Percentiles rank a stretch among this genome's conserved stretches.
phyloP scores from a whole-genome alignment of 1,140 invertebrate genomes.

The Magallana gigas region DNA sequence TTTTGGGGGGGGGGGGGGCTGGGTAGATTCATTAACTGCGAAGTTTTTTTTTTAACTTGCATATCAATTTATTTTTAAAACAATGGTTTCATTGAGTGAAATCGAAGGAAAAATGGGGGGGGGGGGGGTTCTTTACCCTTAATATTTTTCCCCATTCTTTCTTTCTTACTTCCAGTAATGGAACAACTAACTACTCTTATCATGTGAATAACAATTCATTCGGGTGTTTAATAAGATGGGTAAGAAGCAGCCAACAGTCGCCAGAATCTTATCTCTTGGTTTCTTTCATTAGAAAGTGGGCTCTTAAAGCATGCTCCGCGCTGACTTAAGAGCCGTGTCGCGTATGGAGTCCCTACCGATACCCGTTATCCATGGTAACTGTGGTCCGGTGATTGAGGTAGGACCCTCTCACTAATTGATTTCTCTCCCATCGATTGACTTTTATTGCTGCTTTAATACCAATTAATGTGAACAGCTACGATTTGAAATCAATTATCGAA shows the following conservation, averaged over 20 bases:
- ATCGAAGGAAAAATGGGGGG: no score
- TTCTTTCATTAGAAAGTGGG: background rate
- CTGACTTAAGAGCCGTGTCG: background rate
- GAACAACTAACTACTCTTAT: background rate
- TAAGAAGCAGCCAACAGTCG: no score
- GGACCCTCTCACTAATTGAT: conserved; percentile 10
- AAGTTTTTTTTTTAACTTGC: no score
- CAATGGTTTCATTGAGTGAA: no score
- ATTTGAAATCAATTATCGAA: conserved; percentile 20
- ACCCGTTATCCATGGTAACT: background rate
- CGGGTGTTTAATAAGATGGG: background rate
- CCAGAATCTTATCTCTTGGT: background rate
- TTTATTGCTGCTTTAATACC: conserved; percentile 29
- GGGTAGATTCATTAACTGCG: no score
- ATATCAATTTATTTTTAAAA: no score
- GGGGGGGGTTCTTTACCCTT: no score
- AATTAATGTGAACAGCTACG: conserved; percentile 12
- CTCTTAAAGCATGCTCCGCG: background rate
- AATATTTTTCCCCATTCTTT: no score
- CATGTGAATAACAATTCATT: background rate
- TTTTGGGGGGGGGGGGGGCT: no score
- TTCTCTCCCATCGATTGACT: conserved; percentile 16
- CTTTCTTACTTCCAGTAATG: background rate
- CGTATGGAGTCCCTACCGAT: background rate
- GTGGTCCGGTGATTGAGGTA: background rate